phyloP scores from a whole-genome alignment of 2,797 vertebrate genomes.

The Sorex maritimensis region DNA sequence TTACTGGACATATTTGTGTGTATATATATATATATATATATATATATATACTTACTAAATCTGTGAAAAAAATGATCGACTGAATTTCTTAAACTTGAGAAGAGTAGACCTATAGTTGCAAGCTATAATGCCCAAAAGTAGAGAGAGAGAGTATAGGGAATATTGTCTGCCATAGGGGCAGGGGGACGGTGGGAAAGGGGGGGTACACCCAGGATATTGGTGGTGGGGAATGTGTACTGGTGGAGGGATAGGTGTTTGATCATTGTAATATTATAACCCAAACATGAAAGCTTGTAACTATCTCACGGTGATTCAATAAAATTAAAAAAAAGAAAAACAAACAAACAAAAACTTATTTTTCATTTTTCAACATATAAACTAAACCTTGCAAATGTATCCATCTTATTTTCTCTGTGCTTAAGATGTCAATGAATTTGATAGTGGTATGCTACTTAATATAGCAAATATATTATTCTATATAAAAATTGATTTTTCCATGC shows the following conservation, averaged over 20 bases:
- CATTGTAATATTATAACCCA: no score
- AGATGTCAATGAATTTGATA: background rate
- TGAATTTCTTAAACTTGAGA: slow-evolving; percentile 42
- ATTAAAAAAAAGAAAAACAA: no score
- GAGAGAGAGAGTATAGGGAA: no score
- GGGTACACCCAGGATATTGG: no score
- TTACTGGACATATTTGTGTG: background rate
- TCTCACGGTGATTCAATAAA: no score
- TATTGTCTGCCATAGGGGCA: no score
- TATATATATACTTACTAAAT: background rate
- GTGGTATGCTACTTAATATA: background rate
- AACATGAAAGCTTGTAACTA: no score
- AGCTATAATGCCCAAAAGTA: no score
- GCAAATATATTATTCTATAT: background rate
- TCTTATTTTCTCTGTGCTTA: background rate
- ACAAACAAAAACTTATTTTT: background rate
- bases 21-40: no score
- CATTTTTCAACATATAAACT: background rate
- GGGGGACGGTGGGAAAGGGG: no score
- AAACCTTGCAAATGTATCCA: background rate
- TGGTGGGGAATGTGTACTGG: no score
- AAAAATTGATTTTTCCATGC: background rate
- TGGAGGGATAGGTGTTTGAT: no score
- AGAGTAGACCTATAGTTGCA: background rate
- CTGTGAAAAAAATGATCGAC: background rate